These are phyloP conservation scores for Bungarus multicinctus DNA, from an alignment of 2,113 vertebrate species.

Conservation along the genomic window DNA sequence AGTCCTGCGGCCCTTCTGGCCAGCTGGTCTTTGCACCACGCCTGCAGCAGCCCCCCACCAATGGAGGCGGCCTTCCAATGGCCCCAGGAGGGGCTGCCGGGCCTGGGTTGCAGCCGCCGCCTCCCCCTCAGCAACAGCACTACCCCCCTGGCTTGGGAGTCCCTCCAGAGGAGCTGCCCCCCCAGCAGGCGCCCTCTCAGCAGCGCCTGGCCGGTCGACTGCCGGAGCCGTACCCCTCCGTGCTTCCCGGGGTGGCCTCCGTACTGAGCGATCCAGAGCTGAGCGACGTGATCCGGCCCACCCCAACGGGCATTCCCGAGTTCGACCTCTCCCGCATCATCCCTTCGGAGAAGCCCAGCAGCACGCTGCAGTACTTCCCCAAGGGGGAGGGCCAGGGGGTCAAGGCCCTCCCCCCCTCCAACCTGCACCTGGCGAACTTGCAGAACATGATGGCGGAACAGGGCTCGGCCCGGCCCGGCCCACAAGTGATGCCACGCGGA, in stretches of 20 bases:
- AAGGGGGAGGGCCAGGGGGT: conserved; percentile 80
- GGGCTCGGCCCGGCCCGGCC: conserved; percentile 75
- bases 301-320: conserved; percentile 91
- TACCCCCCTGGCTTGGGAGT: conserved; percentile 73
- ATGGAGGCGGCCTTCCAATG: conserved; percentile 54
- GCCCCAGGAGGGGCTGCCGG: conserved; percentile 43
- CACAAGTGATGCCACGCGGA: conserved; percentile 73
- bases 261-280: conserved; percentile 89
- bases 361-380: conserved; percentile 98
- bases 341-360: conserved; percentile 96
- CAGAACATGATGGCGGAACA: conserved; percentile 99
- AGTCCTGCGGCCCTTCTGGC: conserved; percentile 71
- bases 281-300: conserved; percentile 92
- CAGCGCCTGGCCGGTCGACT: conserved; percentile 81
- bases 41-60: conserved; percentile 70
- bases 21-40: conserved; percentile 78
- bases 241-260: conserved; percentile 75
- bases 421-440: conserved; percentile 93
- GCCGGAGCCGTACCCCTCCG: conserved; percentile 68
- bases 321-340: conserved; percentile 98
- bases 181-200: conserved; percentile 71
- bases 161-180: conserved; percentile 78
- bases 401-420: conserved; percentile 83
- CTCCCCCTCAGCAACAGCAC: conserved; percentile 52
- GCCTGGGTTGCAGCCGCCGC: conserved; percentile 62